These are phyloP conservation scores for Balanococcus diminutus DNA, from an alignment of 2,888 invertebrate species.

Conservation along the genomic window DNA sequence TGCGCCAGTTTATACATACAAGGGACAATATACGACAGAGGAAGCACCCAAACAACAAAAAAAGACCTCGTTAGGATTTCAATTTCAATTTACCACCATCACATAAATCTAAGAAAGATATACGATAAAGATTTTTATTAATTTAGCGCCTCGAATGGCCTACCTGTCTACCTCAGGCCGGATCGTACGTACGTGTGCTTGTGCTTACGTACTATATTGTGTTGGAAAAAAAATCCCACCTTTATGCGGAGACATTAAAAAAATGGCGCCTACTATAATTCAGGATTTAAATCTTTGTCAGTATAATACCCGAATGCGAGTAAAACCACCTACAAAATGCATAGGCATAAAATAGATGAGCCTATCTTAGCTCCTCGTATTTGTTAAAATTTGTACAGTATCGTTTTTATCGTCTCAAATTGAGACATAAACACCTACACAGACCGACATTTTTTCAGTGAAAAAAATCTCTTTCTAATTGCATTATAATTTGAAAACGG, in stretches of 20 bases:
- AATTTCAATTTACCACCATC: neutral
- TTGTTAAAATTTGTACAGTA: neutral
- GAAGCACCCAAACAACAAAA: neutral
- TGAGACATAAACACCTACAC: neutral
- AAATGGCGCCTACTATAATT: neutral
- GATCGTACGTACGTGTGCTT: neutral
- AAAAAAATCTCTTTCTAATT: neutral
- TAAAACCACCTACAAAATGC: neutral
- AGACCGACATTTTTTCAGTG: neutral
- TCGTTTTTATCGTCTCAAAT: neutral
- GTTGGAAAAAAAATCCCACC: neutral
- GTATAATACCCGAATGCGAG: neutral
- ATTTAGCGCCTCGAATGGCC: neutral
- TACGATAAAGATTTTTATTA: conserved; percentile 22
- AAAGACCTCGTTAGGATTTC: neutral
- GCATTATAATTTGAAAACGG: neutral
- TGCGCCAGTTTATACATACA: no score
- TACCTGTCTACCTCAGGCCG: neutral
- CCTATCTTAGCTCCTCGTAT: neutral
- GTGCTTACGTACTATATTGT: neutral
- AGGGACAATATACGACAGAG: neutral
- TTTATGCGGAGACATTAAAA: neutral
- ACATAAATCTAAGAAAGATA: neutral
- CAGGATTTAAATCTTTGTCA: neutral
- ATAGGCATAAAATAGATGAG: neutral